Evolutionary conservation across 2,888 invertebrate genomes (phyloP), one percentile per base, ranked within the genome.

Genomic region (Acronicta alni): DNA sequence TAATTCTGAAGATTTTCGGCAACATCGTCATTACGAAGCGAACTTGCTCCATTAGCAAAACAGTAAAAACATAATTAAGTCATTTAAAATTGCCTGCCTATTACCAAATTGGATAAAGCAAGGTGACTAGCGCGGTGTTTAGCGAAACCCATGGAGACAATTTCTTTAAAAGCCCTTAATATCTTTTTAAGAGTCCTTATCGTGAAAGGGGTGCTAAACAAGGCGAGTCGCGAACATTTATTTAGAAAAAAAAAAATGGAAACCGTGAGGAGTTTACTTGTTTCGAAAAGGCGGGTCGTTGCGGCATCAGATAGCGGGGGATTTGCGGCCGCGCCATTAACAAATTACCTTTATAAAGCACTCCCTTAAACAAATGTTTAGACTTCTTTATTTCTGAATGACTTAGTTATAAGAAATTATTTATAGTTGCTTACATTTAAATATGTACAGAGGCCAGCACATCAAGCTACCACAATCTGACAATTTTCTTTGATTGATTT

Each of bases 241-340:
- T 85, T 93, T 90, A 89, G 82, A 87, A 90, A 90, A 89, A 81
- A n/a, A 89, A 88, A 85, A 83, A 30, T 30, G 80, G 82, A 89
- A 87, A 82, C 84, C 85, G 77, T 80, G 72, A 79, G 75, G 83
- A 89, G 85, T 92, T 90, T 89, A 88, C 89, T 91, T 91, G 90
- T 91, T 93, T 92, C 89, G 81, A 90, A 90, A 90, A 88, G 88
- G 87, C 90, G 87, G 89, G 86, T 86, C 86, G 86, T 74, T 81
- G 87, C 78, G 85, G 83, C 85, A 91, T 91, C 90, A 86, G 93
- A 94, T 94, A 92, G 85, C 85, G 75, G 79, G 84, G 89, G 91
- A 92, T 93, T 93, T 92, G 92, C 90, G 89, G 84, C 86, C 83
- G 77, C 80, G 72, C 90, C 91, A 92, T 93, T 93, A 90, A 90